Base-by-base conservation (phyloP, 1,140 invertebrate species). In the Drosophila equinoxialis region DNA sequence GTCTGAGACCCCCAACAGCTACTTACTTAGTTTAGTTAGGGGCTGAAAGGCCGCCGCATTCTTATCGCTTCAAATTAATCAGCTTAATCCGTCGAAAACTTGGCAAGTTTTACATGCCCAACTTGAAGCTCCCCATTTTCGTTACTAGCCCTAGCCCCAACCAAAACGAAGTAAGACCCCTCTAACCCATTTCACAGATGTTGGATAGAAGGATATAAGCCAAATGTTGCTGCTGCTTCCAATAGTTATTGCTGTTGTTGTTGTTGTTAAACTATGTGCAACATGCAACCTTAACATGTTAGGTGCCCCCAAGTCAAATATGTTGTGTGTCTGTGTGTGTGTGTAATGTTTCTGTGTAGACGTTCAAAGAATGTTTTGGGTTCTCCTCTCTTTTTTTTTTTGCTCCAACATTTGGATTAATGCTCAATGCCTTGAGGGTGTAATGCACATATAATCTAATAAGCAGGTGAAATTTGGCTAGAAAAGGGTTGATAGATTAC, bases 21-120 rank as follows among this genome's bases (percentile, higher is more conserved):
- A 11, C 11, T 4, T 20, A 42, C 6, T 42, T 30, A 41, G 55
- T 75, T 60, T 59, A 68, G 58, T 45, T 14, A 26, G 41, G 13
- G 54, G 23, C 57, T 59, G 67, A 61, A 81, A 77, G 54, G 77
- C 67, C 77, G 78, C 80, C 80, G 84, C 80, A 80, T 73, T 80
- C 85, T 87, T 87, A 87, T 87, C 83, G 74, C 76, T 71, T 65
- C 80, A 89, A 89, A 87, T 87, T 87, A 87, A 87, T 87, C 84
- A 89, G 84, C 84, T 87, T 87, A 87, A 87, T 87, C 84, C 84
- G 84, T 89, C 85, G 77, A 87, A 83, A 87, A 89, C 76, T 87
- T 89, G 83, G 61, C 72, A 79, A 77, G 68, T 67, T 77, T 74
- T 82, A 72, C 70, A 65, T 76, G 60, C 45, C n/a, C 20, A 20